A percentile compares a stretch with the other conserved stretches of the same genome.
Evolutionary conservation across 2,113 vertebrate genomes (phyloP).

Genomic region (pig (Sus scrofa)): DNA sequence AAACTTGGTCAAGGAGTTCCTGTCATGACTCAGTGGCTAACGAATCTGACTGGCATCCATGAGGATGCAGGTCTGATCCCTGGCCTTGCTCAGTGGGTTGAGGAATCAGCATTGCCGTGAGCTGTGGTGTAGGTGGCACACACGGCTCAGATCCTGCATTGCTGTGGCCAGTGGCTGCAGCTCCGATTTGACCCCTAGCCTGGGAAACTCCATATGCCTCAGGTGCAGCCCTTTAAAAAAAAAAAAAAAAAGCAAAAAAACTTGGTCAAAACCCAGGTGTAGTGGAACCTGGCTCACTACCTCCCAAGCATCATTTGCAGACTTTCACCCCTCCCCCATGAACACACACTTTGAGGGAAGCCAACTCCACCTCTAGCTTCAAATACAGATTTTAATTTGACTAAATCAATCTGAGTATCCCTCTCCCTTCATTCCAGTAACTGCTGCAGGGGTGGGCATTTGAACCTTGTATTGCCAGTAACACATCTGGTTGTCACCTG

Average conservation of each 20-base stretch:
- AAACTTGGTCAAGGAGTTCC: too few relatives aligned
- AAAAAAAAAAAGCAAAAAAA: background rate
- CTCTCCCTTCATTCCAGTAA: background rate
- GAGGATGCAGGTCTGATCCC: too few relatives aligned
- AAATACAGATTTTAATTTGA: background rate
- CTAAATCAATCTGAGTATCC: background rate
- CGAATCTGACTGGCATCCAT: too few relatives aligned
- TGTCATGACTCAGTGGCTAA: too few relatives aligned
- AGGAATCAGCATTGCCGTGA: too few relatives aligned
- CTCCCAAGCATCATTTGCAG: background rate
- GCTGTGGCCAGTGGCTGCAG: too few relatives aligned
- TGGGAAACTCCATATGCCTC: too few relatives aligned
- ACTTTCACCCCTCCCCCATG: background rate
- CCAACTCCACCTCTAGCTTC: background rate
- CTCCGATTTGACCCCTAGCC: too few relatives aligned
- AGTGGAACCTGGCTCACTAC: background rate
- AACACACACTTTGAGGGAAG: background rate
- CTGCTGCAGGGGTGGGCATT: background rate
- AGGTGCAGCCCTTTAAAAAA: too few relatives aligned
- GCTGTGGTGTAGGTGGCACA: too few relatives aligned
- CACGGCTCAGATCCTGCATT: too few relatives aligned
- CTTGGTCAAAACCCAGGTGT: background rate
- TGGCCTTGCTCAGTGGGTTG: too few relatives aligned
- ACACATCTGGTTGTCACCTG: background rate
- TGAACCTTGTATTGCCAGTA: background rate